Conservation (phyloP, 2,888 invertebrate genomes). For the Ctena decussata region DNA sequence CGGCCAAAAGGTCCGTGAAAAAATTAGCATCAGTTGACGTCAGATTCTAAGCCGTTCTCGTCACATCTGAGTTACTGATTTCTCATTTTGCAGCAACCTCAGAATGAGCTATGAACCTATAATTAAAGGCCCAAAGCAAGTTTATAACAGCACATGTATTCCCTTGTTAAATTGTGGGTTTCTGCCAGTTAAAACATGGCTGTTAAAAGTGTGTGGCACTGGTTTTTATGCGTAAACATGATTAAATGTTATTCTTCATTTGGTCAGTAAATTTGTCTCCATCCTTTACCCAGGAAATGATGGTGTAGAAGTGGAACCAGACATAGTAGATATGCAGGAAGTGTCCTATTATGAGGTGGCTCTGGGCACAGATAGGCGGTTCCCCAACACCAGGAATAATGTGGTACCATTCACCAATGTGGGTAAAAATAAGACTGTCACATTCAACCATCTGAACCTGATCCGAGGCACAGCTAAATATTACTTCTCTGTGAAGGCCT, state of each 20-base stretch:
- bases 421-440: conserved; percentile 71
- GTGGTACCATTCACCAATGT: conserved; percentile 75
- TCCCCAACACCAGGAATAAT: conserved; percentile 71
- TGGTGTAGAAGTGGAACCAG: conserved; percentile 44
- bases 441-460: conserved; percentile 71
- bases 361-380: conserved; percentile 75
- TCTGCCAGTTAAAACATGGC: too few relatives aligned
- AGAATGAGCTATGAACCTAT: too few relatives aligned
- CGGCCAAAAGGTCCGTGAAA: too few relatives aligned
- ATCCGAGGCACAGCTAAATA: conserved; percentile 66
- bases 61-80: too few relatives aligned
- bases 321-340: conserved; percentile 59
- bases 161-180: too few relatives aligned
- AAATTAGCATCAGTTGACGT: too few relatives aligned
- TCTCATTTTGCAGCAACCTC: too few relatives aligned
- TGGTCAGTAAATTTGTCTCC: not conserved
- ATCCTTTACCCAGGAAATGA: conserved; percentile 54
- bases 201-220: not conserved
- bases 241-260: too few relatives aligned
- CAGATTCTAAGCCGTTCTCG: too few relatives aligned
- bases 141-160: too few relatives aligned
- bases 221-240: not conserved
- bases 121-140: too few relatives aligned
- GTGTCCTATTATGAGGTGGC: conserved; percentile 74
- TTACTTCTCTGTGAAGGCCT: conserved; percentile 76